A percentile compares a stretch with the other conserved stretches of the same genome.
phyloP scores from a whole-genome alignment of 2,888 invertebrate genomes.

The Trichogramma evanescens region DNA sequence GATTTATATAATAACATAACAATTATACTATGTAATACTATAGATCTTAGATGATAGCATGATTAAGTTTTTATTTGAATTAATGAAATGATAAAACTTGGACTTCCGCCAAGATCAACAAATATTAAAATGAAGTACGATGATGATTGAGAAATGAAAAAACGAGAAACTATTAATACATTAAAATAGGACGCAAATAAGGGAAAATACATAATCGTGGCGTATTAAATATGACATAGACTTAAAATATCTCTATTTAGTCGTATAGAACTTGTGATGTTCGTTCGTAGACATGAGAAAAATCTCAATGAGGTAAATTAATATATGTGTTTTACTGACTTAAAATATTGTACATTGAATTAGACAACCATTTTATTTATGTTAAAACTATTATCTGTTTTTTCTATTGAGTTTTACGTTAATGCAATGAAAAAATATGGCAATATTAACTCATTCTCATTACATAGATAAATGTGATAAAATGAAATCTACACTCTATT shows the following conservation, averaged over 20 bases:
- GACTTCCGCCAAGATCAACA: conserved; percentile 15
- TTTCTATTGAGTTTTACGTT: conserved; percentile 16
- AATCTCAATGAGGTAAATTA: conserved; percentile 9
- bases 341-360: conserved; percentile 19
- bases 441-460: no score
- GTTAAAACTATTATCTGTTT: conserved; percentile 7
- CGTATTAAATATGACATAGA: conserved; percentile 16
- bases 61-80: conserved; percentile 8
- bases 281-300: conserved; percentile 21
- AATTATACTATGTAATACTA: conserved; percentile 15
- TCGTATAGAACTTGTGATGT: conserved; percentile 23
- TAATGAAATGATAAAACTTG: conserved; percentile 8
- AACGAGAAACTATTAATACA: conserved; percentile 2
- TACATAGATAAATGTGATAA: no score
- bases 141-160: conserved; percentile 19
- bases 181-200: conserved; percentile 3
- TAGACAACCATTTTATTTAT: conserved; percentile 9
- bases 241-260: conserved; percentile 10
- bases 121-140: conserved; percentile 17
- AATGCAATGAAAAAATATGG: no score
- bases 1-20: conserved; percentile 25
- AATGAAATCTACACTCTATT: no score
- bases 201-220: background rate
- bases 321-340: conserved; percentile 20
- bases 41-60: conserved; percentile 15